A percentile compares a stretch with the other conserved stretches of the same genome.
Conservation (phyloP, 2,797 vertebrate species). For the Benthosema pterotum region DNA sequence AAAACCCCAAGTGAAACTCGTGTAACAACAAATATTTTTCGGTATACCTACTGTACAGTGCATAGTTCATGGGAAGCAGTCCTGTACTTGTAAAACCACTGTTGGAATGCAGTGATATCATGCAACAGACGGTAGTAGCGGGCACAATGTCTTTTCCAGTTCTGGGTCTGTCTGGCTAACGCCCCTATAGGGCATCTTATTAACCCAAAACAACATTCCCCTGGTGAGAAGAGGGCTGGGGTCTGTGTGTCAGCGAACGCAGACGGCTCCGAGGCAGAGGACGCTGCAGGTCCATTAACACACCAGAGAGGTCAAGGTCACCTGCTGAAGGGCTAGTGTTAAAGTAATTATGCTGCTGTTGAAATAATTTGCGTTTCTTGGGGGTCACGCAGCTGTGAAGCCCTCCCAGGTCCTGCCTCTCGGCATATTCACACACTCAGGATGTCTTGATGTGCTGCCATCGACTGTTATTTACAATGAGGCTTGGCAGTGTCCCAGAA, state of each 20-base stretch:
- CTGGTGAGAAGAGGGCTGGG: slow-evolving; percentile 23
- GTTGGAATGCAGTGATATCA: slow-evolving; percentile 5
- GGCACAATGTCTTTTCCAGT: slow-evolving; percentile 45
- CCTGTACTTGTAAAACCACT: not conserved
- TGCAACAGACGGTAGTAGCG: slow-evolving; percentile 2
- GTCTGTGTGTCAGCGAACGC: slow-evolving; percentile 25
- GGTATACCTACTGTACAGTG: too few relatives aligned
- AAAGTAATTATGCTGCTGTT: slow-evolving; percentile 47
- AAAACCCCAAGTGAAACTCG: too few relatives aligned
- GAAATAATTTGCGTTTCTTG: slow-evolving; percentile 37
- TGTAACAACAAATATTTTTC: too few relatives aligned
- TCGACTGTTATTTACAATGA: too few relatives aligned
- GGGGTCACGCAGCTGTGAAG: slow-evolving; percentile 37
- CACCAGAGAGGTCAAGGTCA: slow-evolving; percentile 47
- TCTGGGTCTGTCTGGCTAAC: slow-evolving; percentile 29
- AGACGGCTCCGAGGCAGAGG: slow-evolving; percentile 35
- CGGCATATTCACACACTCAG: not conserved
- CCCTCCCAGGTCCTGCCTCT: slow-evolving; percentile 2
- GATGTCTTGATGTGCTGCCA: too few relatives aligned
- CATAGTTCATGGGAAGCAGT: too few relatives aligned
- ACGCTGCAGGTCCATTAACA: slow-evolving; percentile 34
- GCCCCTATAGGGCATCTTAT: slow-evolving; percentile 24
- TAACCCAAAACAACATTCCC: slow-evolving; percentile 35
- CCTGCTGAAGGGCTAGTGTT: slow-evolving; percentile 45
- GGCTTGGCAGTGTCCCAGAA: slow-evolving; percentile 34